Evolutionary conservation across 2,888 invertebrate genomes (phyloP), one percentile per base, ranked within the genome.

Genomic region (Habroteleia sp.): DNA sequence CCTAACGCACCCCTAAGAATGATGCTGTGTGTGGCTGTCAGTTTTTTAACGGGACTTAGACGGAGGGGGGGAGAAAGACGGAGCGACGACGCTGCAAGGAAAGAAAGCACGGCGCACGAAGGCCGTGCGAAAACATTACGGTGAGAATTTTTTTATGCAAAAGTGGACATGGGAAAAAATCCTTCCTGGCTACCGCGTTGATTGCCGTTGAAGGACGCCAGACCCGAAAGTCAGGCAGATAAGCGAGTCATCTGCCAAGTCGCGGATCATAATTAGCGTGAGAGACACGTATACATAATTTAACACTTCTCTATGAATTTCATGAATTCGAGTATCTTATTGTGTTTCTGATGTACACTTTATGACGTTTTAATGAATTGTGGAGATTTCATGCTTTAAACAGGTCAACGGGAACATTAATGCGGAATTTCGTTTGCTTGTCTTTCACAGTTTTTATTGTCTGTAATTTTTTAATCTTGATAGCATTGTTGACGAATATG

Each of bases 111-210:
- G 44, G 25, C 7, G 33, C 37, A 41, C 37, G 73, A 69, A 77
- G 77, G 81, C 82, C 86, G 86, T 86, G 86, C 85, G 86, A 87
- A 87, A 85, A 81, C 79, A 73, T 54, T 77, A 80, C 81, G 83
- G 84, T 85, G 85, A 84, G 87, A 87, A 85, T 82, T 87, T 86
- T 86, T 85, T 87, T 85, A 86, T 84, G 84, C 84, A 83, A 85
- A 84, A 86, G 84, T 85, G 87, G 87, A 87, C 87, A 87, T 87
- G 87, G 87, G 87, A 87, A 88, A 86, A 84, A 84, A 82, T 77
- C 75, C 77, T 71, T 68, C 52, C 60, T 58, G 75, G 63, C 77
- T 76, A 72, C 69, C 68, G 60, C 46, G 77, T 66, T 63, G 74
- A 74, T 75, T 62, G 73, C 73, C 48, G 35, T 66, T 56, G 77